Evolutionary conservation across 2,113 vertebrate genomes (phyloP), one percentile per base, ranked within the genome.

Genomic region (Saguinus midas): DNA sequence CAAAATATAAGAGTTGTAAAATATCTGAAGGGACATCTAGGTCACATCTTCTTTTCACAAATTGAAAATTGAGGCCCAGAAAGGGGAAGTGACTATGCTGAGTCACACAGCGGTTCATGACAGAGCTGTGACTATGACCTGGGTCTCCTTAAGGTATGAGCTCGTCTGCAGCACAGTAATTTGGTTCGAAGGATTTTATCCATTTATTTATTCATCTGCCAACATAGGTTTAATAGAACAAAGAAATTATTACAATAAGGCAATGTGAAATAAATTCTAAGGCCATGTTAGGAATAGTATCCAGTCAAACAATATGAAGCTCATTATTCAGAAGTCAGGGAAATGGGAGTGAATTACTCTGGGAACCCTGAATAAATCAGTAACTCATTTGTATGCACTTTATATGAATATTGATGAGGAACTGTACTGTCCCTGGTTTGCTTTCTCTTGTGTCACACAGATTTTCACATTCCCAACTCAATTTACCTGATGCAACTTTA

Each of bases 161-260:
- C 52, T 96, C 66, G 92, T 86, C 25, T 72, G 13, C 37, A 96
- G 45, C 79, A 89, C 43, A 58, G 58, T 27, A 83, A 52, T 95
- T 93, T 84, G 50, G 37, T 87, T 37, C 87, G 90, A 79, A 92
- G 27, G 20, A 87, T 93, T 96, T 92, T 87, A 95, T 93, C 21
- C 17, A 66, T 55, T 61, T 43, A 83, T 81, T 86, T 89, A 37
- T 61, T 70, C 87, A 18, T 87, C 86, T 78, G 32, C 55, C 37
- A 57, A 58, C 55, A 87, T 6, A 83, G 35, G 27, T 87, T 70
- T 58, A 93, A 45, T 80, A 89, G 78, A 92, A 96, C 90, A 87
- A 12, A 48, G 25, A 17, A 58, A 79, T 64, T 92, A 73, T 91
- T 89, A 35, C 61, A 84, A 75, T 40, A 82, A 96, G 57, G 89